Conservation (phyloP, 2,888 invertebrate genomes). For the Philaethria dido region DNA sequence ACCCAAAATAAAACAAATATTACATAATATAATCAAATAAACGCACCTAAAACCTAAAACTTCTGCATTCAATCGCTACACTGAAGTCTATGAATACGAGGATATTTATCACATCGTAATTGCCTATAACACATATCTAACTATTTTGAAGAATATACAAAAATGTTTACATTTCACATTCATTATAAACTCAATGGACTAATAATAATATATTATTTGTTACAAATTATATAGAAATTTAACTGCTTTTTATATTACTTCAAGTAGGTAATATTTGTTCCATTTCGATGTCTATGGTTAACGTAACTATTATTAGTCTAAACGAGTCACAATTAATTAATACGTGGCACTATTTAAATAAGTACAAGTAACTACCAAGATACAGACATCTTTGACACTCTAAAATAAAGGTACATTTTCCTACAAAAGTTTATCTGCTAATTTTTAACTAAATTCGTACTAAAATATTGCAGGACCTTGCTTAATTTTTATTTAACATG, state of each 20-base stretch:
- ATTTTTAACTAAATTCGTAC: slow-evolving; percentile 16
- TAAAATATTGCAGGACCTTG: slow-evolving; percentile 30
- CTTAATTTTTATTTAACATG: slow-evolving; percentile 25
- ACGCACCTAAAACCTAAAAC: slow-evolving; percentile 41
- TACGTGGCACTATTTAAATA: background rate
- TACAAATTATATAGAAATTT: slow-evolving; percentile 20
- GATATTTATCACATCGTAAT: slow-evolving; percentile 58
- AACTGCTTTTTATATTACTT: slow-evolving; percentile 1
- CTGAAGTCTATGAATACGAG: slow-evolving; percentile 52
- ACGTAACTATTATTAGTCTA: slow-evolving; percentile 18
- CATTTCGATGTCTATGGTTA: slow-evolving; percentile 26
- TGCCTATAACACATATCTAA: slow-evolving; percentile 54
- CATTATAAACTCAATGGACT: slow-evolving; percentile 12
- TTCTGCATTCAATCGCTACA: slow-evolving; percentile 42
- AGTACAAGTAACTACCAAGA: slow-evolving; percentile 16
- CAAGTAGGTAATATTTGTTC: slow-evolving; percentile 14
- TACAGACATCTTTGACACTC: slow-evolving; percentile 10
- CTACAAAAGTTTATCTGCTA: slow-evolving; percentile 12
- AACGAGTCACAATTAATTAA: slow-evolving; percentile 10
- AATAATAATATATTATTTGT: slow-evolving; percentile 16
- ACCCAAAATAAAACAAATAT: slow-evolving; percentile 8
- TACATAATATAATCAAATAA: slow-evolving; percentile 32
- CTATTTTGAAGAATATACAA: slow-evolving; percentile 52
- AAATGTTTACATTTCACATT: slow-evolving; percentile 44
- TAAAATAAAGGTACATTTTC: slow-evolving; percentile 15